Base-by-base conservation (phyloP, 2,113 vertebrate genomes). In the Pandion haliaetus region DNA sequence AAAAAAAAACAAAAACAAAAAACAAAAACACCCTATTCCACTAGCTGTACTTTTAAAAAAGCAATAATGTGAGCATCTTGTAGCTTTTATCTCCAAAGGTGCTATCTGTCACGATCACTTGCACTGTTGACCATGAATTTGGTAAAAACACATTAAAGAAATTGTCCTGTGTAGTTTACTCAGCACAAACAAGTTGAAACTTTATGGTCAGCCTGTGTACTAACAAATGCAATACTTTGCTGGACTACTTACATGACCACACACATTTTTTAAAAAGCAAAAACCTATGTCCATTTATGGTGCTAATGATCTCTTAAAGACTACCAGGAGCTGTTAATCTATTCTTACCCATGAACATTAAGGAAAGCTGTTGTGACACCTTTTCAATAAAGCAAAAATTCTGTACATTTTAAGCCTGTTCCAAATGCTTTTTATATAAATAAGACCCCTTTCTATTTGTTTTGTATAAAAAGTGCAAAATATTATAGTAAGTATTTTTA, bases 341-440 rank as follows among this genome's bases (percentile, higher is more conserved):
- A 42, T 89, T 91, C 38, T n/a, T 73, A 29, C 29, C 82, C 47
- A 3, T 71, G 34, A 92, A 50, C 24, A 18, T 12, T 52, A 49
- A 90, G 62, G 61, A 70, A 87, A 86, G 16, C 38, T 91, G 66
- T 65, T 94, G 38, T 88, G 76, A 74, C 32, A 50, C 29, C 32
- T 80, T 88, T 80, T 88, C 85, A 97, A 91, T 95, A 96, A 97
- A 96, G 76, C 54, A 80, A 74, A 50, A 40, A 61, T 90, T 90
- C 26, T 89, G 13, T 80, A 66, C 12, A 5, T 74, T 93, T 95
- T 63, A 84, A 94, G 58, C 21, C 21, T 91, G 44, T 82, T 88
- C 71, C 36, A 91, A 54, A 82, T 96, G 70, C 28, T 88, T 95
- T 93, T 94, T 95, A 31, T 89, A n/a, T 25, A 84, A 83, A 72